Evolutionary conservation across 64 coral and sea anemone species (phyloP).

Genomic region (Cladopsammia gracilis): DNA sequence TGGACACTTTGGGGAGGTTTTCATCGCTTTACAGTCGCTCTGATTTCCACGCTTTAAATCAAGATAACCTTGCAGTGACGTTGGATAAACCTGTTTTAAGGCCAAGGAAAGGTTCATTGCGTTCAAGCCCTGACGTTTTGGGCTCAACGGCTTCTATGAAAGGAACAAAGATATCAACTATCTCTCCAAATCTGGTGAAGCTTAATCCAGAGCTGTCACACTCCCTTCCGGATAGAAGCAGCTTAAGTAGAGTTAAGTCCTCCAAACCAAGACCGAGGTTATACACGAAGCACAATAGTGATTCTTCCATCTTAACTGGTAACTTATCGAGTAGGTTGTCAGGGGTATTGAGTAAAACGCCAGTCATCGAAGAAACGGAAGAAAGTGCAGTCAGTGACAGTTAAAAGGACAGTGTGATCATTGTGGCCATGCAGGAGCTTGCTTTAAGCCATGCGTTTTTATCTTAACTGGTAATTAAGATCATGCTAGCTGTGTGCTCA

Average conservation of each 20-base stretch:
- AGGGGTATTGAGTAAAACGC: background rate
- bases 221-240: background rate
- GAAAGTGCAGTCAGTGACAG: background rate
- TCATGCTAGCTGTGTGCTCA: too few species aligned
- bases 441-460: too few species aligned
- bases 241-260: background rate
- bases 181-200: background rate
- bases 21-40: background rate
- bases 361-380: background rate
- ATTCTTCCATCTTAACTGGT: background rate
- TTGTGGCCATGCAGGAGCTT: too few species aligned
- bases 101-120: background rate
- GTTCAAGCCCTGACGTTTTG: background rate
- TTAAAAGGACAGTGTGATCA: background rate
- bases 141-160: background rate
- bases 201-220: background rate
- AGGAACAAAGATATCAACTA: background rate
- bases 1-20: background rate
- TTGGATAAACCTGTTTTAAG: background rate
- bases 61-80: background rate
- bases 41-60: slow-evolving; percentile 10
- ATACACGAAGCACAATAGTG: background rate
- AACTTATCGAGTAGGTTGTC: background rate
- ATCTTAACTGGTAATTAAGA: too few species aligned
- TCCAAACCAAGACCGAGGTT: background rate